Evolutionary conservation across 2,797 vertebrate species (phyloP).

Genomic region (Neoniphon sammara): DNA sequence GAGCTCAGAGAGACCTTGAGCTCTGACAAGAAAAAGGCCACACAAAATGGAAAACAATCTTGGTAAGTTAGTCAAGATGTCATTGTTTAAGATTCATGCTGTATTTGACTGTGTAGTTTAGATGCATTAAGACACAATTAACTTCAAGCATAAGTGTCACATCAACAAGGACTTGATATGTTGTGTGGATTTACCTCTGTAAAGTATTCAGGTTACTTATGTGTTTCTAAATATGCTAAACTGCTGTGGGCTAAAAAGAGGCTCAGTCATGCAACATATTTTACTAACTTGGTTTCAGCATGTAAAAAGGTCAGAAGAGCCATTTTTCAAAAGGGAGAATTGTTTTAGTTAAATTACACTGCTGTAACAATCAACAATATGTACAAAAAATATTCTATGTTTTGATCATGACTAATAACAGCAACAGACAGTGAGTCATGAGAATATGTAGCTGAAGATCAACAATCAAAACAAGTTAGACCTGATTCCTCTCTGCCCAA

Average conservation of each 20-base stretch:
- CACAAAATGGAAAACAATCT: slow-evolving; percentile 28
- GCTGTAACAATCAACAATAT: neutral
- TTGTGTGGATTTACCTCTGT: neutral
- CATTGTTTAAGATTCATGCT: neutral
- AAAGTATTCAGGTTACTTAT: neutral
- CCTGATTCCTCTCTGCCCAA: neutral
- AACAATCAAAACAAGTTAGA: slow-evolving; percentile 10
- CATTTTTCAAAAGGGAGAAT: neutral
- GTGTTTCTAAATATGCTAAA: neutral
- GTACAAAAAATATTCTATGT: too few species aligned
- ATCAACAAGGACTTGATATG: neutral
- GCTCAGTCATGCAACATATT: neutral
- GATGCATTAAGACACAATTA: neutral
- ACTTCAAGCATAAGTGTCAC: neutral
- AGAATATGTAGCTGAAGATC: too few species aligned
- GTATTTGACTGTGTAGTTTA: neutral
- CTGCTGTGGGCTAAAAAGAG: neutral
- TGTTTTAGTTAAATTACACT: neutral
- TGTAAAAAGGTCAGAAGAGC: neutral
- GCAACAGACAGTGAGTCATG: too few species aligned
- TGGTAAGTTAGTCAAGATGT: slow-evolving; percentile 31
- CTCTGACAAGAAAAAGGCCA: neutral
- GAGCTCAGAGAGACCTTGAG: neutral
- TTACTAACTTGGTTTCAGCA: neutral
- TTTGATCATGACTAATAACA: too few species aligned